Conservation (phyloP, 2,888 invertebrate species). For the Mythimna loreyi region DNA sequence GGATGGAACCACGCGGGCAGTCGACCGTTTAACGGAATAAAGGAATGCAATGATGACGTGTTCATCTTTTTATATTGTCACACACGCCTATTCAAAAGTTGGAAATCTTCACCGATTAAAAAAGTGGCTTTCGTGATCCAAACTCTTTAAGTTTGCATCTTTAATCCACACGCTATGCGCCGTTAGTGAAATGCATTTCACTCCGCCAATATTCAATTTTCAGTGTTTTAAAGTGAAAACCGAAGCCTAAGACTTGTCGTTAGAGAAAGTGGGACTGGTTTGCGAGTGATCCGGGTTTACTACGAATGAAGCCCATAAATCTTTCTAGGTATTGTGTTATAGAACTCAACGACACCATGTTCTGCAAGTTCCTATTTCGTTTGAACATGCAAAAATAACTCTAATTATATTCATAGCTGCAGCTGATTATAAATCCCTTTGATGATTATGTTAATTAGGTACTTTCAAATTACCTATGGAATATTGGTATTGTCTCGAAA, state of each 20-base stretch:
- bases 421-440: constrained; percentile 13
- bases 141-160: constrained; percentile 69
- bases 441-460: constrained; percentile 22
- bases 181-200: constrained; percentile 60
- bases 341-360: constrained; percentile 29
- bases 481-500: constrained; percentile 38
- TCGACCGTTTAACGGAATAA: constrained; percentile 85
- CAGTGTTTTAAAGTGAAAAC: constrained; percentile 61
- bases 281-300: constrained; percentile 43
- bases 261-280: constrained; percentile 69
- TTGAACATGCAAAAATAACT: constrained; percentile 27
- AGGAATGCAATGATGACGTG: constrained; percentile 81
- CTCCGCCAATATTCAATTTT: constrained; percentile 64
- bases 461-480: constrained; percentile 17
- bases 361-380: constrained; percentile 30
- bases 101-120: constrained; percentile 15
- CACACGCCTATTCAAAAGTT: constrained; percentile 36
- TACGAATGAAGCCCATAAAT: constrained; percentile 49
- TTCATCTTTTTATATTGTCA: constrained; percentile 67
- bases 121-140: constrained; percentile 45
- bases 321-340: constrained; percentile 40
- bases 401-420: constrained; percentile 32
- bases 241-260: constrained; percentile 41
- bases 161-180: constrained; percentile 48
- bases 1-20: constrained; percentile 86